Conservation (phyloP, 2,797 vertebrate genomes). For the Tauraco hartlaubi region DNA sequence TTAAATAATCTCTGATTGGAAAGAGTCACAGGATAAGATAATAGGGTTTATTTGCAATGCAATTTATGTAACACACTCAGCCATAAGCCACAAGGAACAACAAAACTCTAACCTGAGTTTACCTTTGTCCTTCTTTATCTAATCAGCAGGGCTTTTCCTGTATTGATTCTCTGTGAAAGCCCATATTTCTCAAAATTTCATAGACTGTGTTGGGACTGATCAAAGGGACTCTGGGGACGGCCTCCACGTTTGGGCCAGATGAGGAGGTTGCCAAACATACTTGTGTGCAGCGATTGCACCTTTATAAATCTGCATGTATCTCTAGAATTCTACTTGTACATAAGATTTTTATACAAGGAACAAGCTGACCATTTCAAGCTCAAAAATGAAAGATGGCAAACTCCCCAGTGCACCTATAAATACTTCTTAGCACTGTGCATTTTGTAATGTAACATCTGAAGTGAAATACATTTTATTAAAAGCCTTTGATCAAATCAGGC, state of each 20-base stretch:
- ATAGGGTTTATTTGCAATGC: not conserved
- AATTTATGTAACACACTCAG: not conserved
- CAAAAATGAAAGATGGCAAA: not conserved
- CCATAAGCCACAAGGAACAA: not conserved
- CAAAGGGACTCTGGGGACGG: not conserved
- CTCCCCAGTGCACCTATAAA: slow-evolving; percentile 20
- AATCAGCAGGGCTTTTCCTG: not conserved
- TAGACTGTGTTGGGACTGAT: not conserved
- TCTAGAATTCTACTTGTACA: not conserved
- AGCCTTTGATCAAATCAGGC: slow-evolving; percentile 1
- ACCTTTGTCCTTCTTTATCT: slow-evolving; percentile 6
- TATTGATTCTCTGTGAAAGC: not conserved
- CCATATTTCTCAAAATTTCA: not conserved
- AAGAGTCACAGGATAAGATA: not conserved
- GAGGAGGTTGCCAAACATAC: not conserved
- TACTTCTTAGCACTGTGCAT: slow-evolving; percentile 20
- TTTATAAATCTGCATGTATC: not conserved
- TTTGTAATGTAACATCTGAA: slow-evolving; percentile 26
- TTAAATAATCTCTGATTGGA: not conserved
- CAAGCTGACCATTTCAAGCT: not conserved
- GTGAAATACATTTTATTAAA: not conserved
- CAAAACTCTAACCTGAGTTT: slow-evolving; percentile 7
- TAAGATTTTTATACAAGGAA: not conserved
- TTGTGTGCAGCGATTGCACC: not conserved
- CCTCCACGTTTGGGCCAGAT: not conserved